Conservation (phyloP, 2,888 invertebrate genomes). For the Exocentrus adspersus region DNA sequence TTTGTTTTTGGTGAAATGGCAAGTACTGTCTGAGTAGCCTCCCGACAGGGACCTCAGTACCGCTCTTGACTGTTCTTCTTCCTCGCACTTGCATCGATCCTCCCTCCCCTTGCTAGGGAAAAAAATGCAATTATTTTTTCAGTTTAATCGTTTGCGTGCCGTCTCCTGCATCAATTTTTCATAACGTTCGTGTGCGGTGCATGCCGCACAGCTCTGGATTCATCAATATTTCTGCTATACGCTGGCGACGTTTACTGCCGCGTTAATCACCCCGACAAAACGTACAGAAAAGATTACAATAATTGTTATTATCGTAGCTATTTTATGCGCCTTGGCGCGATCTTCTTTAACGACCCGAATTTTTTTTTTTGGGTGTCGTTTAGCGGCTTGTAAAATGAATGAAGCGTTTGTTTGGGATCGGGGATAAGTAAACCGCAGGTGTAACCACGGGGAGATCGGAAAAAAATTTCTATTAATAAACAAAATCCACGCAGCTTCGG, state of each 20-base stretch:
- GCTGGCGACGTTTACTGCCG: conserved; percentile 15
- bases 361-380: too few species aligned
- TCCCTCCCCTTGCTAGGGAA: background rate
- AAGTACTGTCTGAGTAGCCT: too few species aligned
- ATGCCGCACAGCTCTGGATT: conserved; percentile 24
- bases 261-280: conserved; percentile 25
- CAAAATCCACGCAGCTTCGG: conserved; percentile 46
- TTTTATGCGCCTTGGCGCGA: too few species aligned
- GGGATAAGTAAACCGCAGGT: conserved; percentile 34
- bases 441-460: conserved; percentile 37
- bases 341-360: too few species aligned
- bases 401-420: background rate
- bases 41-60: too few species aligned
- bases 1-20: too few species aligned
- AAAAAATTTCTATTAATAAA: conserved; percentile 39
- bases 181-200: conserved; percentile 24
- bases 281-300: conserved; percentile 13
- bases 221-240: conserved; percentile 23
- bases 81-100: too few species aligned
- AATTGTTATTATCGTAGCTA: too few species aligned
- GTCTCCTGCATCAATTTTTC: conserved; percentile 20
- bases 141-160: conserved; percentile 22
- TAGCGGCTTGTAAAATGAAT: too few species aligned
- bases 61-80: too few species aligned
- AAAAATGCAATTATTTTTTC: conserved; percentile 11